Percentiles rank a stretch among this genome's conserved stretches.
These are phyloP conservation scores for Huso huso DNA, from an alignment of 2,797 vertebrate species.

Conservation along the genomic window DNA sequence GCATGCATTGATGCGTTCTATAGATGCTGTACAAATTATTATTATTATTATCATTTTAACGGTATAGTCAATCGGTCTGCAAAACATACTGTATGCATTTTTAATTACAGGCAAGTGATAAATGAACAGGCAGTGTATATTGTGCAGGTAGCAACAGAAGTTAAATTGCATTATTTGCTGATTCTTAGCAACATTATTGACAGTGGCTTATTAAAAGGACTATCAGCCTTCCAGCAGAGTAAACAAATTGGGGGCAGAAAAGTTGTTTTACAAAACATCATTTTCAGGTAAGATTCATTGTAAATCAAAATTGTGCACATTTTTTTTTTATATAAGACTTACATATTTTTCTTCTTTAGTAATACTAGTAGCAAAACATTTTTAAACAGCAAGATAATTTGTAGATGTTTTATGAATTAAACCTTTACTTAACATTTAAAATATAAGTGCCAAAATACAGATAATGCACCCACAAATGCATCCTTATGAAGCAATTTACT, in stretches of 20 bases:
- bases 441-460: constrained; percentile 49
- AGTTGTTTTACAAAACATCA: constrained; percentile 46
- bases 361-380: constrained; percentile 63
- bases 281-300: constrained; percentile 49
- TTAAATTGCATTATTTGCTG: constrained; percentile 20
- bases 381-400: constrained; percentile 44
- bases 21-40: constrained; percentile 72
- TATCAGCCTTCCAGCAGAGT: constrained; percentile 17
- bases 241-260: constrained; percentile 32
- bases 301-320: constrained; percentile 42
- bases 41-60: constrained; percentile 31
- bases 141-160: constrained; percentile 32
- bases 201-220: constrained; percentile 22
- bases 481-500: constrained; percentile 44
- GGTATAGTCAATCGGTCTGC: constrained; percentile 30
- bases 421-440: constrained; percentile 55
- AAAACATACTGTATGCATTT: constrained; percentile 42
- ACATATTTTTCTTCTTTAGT: constrained; percentile 37
- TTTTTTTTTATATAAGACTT: constrained; percentile 40
- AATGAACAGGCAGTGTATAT: constrained; percentile 39
- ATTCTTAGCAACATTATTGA: constrained; percentile 13
- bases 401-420: constrained; percentile 52
- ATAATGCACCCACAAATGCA: constrained; percentile 41
- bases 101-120: constrained; percentile 50
- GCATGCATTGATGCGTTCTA: constrained; percentile 73